These are phyloP conservation scores for Phanerotoma sp. DNA, from an alignment of 2,888 invertebrate species.

Conservation along the genomic window DNA sequence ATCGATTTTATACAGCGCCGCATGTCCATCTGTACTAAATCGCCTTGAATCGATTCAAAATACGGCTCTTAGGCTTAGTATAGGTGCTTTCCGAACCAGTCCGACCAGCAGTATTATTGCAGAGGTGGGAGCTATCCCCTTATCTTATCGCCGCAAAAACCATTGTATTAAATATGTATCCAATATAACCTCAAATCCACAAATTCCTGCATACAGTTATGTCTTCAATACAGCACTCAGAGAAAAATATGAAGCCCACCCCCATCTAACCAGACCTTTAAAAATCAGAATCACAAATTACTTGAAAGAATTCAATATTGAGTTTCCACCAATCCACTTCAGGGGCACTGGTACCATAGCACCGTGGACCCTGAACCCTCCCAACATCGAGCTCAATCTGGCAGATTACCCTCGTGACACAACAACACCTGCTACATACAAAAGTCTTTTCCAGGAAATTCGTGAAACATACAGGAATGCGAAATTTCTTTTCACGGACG, in stretches of 20 bases:
- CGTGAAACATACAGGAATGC: not conserved
- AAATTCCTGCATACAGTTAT: not conserved
- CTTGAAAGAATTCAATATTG: too few relatives aligned
- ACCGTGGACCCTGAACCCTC: not conserved
- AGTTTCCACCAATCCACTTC: too few relatives aligned
- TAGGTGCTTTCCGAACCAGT: constrained; percentile 12
- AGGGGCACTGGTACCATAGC: not conserved
- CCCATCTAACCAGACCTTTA: too few relatives aligned
- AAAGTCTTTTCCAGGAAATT: not conserved
- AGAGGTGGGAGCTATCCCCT: constrained; percentile 1
- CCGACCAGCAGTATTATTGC: constrained; percentile 3
- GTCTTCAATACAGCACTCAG: too few relatives aligned
- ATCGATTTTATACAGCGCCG: not conserved
- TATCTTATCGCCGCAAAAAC: not conserved
- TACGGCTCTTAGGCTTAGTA: not conserved
- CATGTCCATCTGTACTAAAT: not conserved
- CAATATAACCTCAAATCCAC: not conserved
- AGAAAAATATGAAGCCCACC: too few relatives aligned
- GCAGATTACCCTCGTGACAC: not conserved
- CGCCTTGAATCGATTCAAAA: constrained; percentile 1
- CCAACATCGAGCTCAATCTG: not conserved
- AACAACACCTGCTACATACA: not conserved
- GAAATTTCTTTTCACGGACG: not conserved
- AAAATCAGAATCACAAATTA: too few relatives aligned
- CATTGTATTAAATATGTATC: not conserved